phyloP scores from a whole-genome alignment of 2,888 invertebrate species.

The Lissocephala sabroskyi region DNA sequence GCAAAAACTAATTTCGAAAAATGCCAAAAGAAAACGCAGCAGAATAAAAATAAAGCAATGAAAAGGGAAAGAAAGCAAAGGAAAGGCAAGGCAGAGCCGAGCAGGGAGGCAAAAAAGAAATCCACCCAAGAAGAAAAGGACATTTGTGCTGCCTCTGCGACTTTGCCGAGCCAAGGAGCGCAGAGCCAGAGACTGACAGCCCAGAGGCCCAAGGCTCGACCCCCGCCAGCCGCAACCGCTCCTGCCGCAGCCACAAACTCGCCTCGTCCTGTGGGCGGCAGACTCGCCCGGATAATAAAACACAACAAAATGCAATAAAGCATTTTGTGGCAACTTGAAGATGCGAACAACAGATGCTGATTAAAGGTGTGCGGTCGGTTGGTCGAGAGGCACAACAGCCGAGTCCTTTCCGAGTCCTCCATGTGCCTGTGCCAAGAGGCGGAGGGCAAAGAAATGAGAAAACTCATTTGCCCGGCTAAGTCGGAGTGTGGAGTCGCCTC shows the following conservation, averaged over 20 bases:
- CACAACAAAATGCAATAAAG: constrained; percentile 67
- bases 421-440: constrained; percentile 3
- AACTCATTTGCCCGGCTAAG: constrained; percentile 51
- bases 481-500: constrained; percentile 18
- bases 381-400: constrained; percentile 8
- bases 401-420: not conserved
- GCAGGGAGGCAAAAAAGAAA: constrained; percentile 15
- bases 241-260: not conserved
- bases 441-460: constrained; percentile 34
- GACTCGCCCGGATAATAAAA: constrained; percentile 55
- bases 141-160: constrained; percentile 44
- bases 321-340: constrained; percentile 68
- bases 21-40: constrained; percentile 63
- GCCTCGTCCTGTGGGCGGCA: constrained; percentile 5
- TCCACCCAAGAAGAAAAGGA: constrained; percentile 52
- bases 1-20: constrained; percentile 69
- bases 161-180: not conserved
- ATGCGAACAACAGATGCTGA: constrained; percentile 66
- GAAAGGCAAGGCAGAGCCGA: not conserved
- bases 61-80: constrained; percentile 18
- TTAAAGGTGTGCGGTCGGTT: constrained; percentile 60
- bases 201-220: constrained; percentile 20
- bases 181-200: constrained; percentile 46
- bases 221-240: constrained; percentile 36
- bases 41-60: constrained; percentile 47